Conservation (phyloP, 2,888 invertebrate species). For the Dryobota labecula region DNA sequence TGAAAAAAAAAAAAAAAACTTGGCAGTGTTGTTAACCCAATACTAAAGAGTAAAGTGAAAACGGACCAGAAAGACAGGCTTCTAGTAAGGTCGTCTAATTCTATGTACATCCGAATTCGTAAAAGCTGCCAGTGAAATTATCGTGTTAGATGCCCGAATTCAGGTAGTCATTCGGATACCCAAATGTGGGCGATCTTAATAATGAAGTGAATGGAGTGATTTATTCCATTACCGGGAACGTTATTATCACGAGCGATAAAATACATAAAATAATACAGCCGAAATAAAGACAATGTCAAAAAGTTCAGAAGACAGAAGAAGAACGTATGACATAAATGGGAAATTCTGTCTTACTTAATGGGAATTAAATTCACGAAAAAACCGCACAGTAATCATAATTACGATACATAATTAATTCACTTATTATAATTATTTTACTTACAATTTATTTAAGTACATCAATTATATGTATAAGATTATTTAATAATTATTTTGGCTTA, state of each 20-base stretch:
- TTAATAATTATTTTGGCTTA: slow-evolving; percentile 54
- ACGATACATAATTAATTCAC: slow-evolving; percentile 41
- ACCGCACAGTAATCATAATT: slow-evolving; percentile 34
- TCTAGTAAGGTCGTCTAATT: not conserved
- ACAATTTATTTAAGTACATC: slow-evolving; percentile 61
- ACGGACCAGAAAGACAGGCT: not conserved
- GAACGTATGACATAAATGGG: not conserved
- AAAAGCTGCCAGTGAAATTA: not conserved
- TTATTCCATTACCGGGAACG: not conserved
- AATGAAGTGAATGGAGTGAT: not conserved
- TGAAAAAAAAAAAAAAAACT: not conserved
- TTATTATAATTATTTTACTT: slow-evolving; percentile 56
- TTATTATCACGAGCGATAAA: not conserved
- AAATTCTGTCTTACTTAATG: slow-evolving; percentile 5
- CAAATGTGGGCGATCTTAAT: not conserved
- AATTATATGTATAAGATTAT: slow-evolving; percentile 41
- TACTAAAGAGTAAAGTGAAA: not conserved
- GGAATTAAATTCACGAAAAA: slow-evolving; percentile 20
- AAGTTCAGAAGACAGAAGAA: too few species aligned
- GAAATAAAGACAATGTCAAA: not conserved
- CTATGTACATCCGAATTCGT: not conserved
- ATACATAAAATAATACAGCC: not conserved
- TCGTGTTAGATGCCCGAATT: too few species aligned
- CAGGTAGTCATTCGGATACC: not conserved
- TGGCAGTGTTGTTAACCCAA: not conserved